Conservation (phyloP, 2,113 vertebrate genomes). For the Ranitomeya variabilis region DNA sequence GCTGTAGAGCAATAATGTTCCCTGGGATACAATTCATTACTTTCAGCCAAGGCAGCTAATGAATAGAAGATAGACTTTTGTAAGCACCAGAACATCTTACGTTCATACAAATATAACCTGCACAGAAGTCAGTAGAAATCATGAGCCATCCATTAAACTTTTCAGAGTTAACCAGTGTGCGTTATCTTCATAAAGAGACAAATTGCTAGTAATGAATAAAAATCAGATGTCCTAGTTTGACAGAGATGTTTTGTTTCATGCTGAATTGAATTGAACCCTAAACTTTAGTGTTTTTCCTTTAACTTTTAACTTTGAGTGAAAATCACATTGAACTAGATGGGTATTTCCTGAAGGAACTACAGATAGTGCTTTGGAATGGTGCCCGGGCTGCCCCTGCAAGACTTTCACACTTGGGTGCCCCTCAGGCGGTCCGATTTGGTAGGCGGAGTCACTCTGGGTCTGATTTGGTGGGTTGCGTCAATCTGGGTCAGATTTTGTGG, state of each 20-base stretch:
- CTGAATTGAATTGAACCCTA: background rate
- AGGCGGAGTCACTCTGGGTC: too few species aligned
- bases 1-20: background rate
- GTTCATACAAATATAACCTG: slow-evolving; percentile 32
- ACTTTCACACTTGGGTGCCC: too few species aligned
- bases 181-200: background rate
- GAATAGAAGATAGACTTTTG: slow-evolving; percentile 8
- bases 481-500: too few species aligned
- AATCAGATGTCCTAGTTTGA: background rate
- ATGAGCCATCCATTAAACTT: slow-evolving; percentile 11
- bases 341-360: too few species aligned
- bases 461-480: too few species aligned
- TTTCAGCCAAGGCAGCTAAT: slow-evolving; percentile 12
- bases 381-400: too few species aligned
- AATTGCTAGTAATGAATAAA: slow-evolving; percentile 1
- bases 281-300: background rate
- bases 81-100: background rate
- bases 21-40: slow-evolving; percentile 6
- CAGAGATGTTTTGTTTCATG: background rate
- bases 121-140: background rate
- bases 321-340: too few species aligned
- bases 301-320: too few species aligned
- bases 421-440: too few species aligned
- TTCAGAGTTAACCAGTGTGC: background rate
- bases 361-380: too few species aligned